A percentile compares a stretch with the other conserved stretches of the same genome.
phyloP scores from a whole-genome alignment of 1,140 invertebrate species.

The Physella acuta region DNA sequence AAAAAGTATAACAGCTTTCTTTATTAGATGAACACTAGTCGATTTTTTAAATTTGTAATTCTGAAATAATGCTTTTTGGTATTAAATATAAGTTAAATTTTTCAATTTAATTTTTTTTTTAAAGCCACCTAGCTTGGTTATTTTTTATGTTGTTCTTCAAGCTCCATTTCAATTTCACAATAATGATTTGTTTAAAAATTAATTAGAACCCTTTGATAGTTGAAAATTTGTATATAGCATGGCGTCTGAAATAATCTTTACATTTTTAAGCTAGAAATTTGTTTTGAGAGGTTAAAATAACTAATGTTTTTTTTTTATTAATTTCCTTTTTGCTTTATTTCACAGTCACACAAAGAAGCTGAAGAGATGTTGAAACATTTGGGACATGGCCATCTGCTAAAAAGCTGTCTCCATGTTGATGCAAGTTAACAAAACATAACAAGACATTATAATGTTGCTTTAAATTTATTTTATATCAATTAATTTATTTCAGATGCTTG shows the following conservation, averaged over 20 bases:
- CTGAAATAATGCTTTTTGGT: neutral
- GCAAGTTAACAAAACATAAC: neutral
- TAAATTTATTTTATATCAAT: too few species aligned
- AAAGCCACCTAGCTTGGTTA: too few species aligned
- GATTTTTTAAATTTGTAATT: neutral
- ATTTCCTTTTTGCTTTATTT: neutral
- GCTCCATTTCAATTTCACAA: neutral
- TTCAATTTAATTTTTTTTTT: too few species aligned
- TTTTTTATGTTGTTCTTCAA: neutral
- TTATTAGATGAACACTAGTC: neutral
- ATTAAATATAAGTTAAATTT: neutral
- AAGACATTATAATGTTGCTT: too few species aligned
- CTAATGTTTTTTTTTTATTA: neutral
- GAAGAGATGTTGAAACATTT: conserved; percentile 10
- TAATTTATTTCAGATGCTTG: too few species aligned
- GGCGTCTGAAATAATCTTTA: neutral
- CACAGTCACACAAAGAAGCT: conserved; percentile 16
- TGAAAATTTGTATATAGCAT: neutral
- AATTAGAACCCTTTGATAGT: neutral
- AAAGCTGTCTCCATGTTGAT: conserved; percentile 7
- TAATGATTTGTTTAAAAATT: neutral
- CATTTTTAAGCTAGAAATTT: neutral
- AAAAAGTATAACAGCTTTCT: neutral
- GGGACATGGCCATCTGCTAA: conserved; percentile 14
- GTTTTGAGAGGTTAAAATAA: neutral